Evolutionary conservation across 2,797 vertebrate genomes (phyloP), one percentile per base, ranked within the genome.

Genomic region (Anguilla obscura): DNA sequence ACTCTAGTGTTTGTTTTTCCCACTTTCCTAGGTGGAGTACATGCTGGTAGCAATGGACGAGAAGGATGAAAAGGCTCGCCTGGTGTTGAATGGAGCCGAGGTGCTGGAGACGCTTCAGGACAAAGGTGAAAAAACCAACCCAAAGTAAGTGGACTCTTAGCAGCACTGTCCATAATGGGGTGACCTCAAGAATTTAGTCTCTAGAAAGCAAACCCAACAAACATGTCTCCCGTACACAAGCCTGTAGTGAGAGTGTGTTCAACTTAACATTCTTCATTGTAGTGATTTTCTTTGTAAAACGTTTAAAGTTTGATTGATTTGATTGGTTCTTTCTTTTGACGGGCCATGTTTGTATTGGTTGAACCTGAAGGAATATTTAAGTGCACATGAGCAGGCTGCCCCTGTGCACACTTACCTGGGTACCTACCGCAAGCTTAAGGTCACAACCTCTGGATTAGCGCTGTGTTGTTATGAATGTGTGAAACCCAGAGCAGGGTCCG

Each of bases 11-110:
- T 24, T 52, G 50, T 52, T 52, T 52, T 66, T 83, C 2, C 5
- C 33, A 87, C 90, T 63, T 90, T 92, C 92, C 45, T 69, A 99
- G 99, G 98, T 99, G 80, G 99, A 99, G 89, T 99, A 99, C 93
- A 99, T 99, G 97, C 91, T 99, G 92, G 95, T 99, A 86, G 97
- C 97, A 87, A 95, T 99, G 91, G 97, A 99, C 90, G 97, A 97
- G 87, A 95, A 97, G 88, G 94, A 97, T 85, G 97, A 98, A 92
- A 99, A 96, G 93, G 99, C 97, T 40, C 96, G 93, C 1, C 93
- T 99, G 80, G 88, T 96, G 82, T 94, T 99, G 89, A 96, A 95
- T 0, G 97, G 97, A 79, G 95, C 94, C 88, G 95, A 98, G 9
- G 95, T 99, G 94, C 93, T 99, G 94, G 97, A 98, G 85, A 97